Evolutionary conservation across 2,888 invertebrate genomes (phyloP).

Genomic region (Drosophila heteroneura): DNA sequence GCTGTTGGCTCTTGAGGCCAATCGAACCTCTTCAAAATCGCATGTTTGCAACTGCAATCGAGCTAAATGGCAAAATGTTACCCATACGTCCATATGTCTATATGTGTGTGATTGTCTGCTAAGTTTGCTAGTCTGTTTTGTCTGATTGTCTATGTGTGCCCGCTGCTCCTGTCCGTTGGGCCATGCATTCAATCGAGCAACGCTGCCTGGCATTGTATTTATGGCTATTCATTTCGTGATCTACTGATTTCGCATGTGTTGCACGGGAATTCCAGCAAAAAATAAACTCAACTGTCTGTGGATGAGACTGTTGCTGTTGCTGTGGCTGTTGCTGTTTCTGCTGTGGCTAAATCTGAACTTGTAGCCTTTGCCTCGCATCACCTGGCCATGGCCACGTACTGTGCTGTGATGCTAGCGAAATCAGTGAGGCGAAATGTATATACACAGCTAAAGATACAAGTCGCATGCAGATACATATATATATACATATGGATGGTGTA

Average conservation of each 20-base stretch:
- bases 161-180: slow-evolving; percentile 39
- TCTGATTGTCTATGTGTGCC: slow-evolving; percentile 25
- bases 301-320: slow-evolving; percentile 5
- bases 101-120: slow-evolving; percentile 33
- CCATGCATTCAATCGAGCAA: slow-evolving; percentile 33
- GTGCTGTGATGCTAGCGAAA: slow-evolving; percentile 38
- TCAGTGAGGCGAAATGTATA: slow-evolving; percentile 41
- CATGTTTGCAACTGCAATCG: slow-evolving; percentile 82
- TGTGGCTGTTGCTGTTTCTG: slow-evolving; percentile 8
- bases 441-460: slow-evolving; percentile 26
- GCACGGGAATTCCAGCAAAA: slow-evolving; percentile 76
- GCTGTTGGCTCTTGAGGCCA: slow-evolving; percentile 58
- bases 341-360: slow-evolving; percentile 61
- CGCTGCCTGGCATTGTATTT: slow-evolving; percentile 72
- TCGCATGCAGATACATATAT: slow-evolving; percentile 14
- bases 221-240: slow-evolving; percentile 79
- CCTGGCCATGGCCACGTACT: slow-evolving; percentile 71
- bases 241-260: slow-evolving; percentile 81
- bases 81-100: slow-evolving; percentile 69
- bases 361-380: slow-evolving; percentile 58
- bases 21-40: slow-evolving; percentile 81
- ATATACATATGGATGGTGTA: slow-evolving; percentile 7
- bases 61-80: slow-evolving; percentile 80
- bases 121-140: slow-evolving; percentile 9
- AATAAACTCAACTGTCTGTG: slow-evolving; percentile 26